Percentiles rank a stretch among this genome's conserved stretches.
Evolutionary conservation across 2,888 invertebrate species (phyloP).

Genomic region (Bruchidius siliquastri): DNA sequence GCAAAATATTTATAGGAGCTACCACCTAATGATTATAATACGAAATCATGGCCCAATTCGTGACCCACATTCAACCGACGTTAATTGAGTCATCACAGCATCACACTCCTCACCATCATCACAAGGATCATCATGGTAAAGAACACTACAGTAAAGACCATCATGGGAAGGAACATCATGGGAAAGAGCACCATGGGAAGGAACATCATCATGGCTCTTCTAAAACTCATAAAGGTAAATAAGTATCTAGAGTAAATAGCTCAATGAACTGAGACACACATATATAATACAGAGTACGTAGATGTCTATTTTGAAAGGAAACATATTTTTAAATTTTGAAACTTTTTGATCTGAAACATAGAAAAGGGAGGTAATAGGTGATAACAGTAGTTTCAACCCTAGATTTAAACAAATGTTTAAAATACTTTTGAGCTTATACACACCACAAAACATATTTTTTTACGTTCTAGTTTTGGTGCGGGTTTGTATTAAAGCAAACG

Average conservation of each 20-base stretch:
- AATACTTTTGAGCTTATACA: too few relatives aligned
- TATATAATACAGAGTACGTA: too few relatives aligned
- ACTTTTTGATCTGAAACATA: background rate
- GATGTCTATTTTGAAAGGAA: too few relatives aligned
- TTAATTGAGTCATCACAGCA: constrained; percentile 56
- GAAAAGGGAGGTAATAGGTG: constrained; percentile 8
- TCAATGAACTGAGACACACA: too few relatives aligned
- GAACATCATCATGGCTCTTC: constrained; percentile 11
- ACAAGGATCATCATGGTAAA: constrained; percentile 49
- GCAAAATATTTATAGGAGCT: background rate
- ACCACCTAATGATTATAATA: background rate
- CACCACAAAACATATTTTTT: too few relatives aligned
- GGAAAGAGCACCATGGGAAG: constrained; percentile 23
- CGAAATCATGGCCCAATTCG: constrained; percentile 54
- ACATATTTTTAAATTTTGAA: too few relatives aligned
- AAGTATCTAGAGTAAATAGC: too few relatives aligned
- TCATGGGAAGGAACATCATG: constrained; percentile 28
- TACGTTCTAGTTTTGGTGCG: too few relatives aligned
- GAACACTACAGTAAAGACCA: constrained; percentile 32
- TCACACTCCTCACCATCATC: constrained; percentile 50
- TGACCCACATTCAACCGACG: constrained; percentile 57
- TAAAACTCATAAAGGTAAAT: constrained; percentile 2
- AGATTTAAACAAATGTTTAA: too few relatives aligned
- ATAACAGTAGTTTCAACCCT: too few relatives aligned
- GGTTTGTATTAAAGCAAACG: too few relatives aligned